Evolutionary conservation across 2,113 vertebrate species (phyloP).

Genomic region (Cheirogaleus medius): DNA sequence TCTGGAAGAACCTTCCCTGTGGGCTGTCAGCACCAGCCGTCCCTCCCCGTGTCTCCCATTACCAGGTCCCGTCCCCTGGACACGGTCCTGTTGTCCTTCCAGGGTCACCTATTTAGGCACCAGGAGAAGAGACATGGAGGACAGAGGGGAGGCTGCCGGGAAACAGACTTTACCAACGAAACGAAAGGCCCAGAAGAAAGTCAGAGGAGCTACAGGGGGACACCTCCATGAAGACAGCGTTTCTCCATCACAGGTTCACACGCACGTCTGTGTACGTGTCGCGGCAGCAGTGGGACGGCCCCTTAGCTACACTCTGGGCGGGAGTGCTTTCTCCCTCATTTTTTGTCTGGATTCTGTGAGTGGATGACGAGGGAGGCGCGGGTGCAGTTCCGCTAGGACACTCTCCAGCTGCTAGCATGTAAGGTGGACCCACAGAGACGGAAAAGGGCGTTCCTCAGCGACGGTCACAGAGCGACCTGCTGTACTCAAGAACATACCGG

Average conservation of each 20-base stretch:
- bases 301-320: background rate
- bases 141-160: background rate
- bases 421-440: background rate
- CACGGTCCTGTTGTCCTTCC: background rate
- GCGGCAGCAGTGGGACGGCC: accelerated
- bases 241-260: background rate
- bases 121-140: background rate
- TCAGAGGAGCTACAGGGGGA: too few species aligned
- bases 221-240: background rate
- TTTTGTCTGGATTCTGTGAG: background rate
- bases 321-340: background rate
- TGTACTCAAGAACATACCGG: too few species aligned
- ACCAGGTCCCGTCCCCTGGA: background rate
- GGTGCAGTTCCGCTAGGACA: background rate
- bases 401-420: background rate
- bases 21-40: background rate
- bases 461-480: background rate
- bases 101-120: background rate
- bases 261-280: accelerated
- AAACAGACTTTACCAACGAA: background rate
- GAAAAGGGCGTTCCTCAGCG: background rate
- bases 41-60: background rate
- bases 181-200: background rate
- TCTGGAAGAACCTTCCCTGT: background rate
- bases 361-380: background rate